Percentiles rank a stretch among this genome's conserved stretches.
phyloP scores from a whole-genome alignment of 2,888 invertebrate species.

The Scaptomyza parva region DNA sequence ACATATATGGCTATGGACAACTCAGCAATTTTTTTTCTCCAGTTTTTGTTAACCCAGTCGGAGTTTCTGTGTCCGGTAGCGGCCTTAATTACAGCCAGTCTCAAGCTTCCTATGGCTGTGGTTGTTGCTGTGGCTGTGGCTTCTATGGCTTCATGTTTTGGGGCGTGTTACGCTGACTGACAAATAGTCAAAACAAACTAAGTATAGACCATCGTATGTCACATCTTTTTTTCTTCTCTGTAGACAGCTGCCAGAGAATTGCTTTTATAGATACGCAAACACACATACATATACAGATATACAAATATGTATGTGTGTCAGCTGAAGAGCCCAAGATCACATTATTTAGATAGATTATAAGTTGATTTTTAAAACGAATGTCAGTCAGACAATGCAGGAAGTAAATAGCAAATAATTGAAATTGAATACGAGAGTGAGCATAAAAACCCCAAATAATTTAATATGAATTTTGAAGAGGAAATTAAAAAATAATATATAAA shows the following conservation, averaged over 20 bases:
- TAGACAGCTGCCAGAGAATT: conserved; percentile 56
- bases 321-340: conserved; percentile 47
- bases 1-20: conserved; percentile 27
- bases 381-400: conserved; percentile 53
- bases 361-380: conserved; percentile 37
- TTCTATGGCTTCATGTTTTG: conserved; percentile 35
- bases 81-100: conserved; percentile 71
- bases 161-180: conserved; percentile 65
- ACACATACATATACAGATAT: background rate
- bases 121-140: conserved; percentile 39
- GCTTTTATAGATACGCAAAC: conserved; percentile 27
- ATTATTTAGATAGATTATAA: conserved; percentile 43
- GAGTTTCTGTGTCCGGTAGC: conserved; percentile 71
- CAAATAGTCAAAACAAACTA: conserved; percentile 77
- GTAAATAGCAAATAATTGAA: conserved; percentile 21
- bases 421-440: background rate
- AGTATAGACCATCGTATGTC: conserved; percentile 63
- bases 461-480: too few relatives aligned
- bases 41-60: conserved; percentile 12
- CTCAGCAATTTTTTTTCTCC: conserved; percentile 38
- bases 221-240: conserved; percentile 66
- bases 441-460: too few relatives aligned
- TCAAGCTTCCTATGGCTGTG: conserved; percentile 42
- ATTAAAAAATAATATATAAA: too few relatives aligned
- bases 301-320: conserved; percentile 11